These are phyloP conservation scores for Campaea margaritaria DNA, from an alignment of 2,888 invertebrate genomes.

Conservation along the genomic window DNA sequence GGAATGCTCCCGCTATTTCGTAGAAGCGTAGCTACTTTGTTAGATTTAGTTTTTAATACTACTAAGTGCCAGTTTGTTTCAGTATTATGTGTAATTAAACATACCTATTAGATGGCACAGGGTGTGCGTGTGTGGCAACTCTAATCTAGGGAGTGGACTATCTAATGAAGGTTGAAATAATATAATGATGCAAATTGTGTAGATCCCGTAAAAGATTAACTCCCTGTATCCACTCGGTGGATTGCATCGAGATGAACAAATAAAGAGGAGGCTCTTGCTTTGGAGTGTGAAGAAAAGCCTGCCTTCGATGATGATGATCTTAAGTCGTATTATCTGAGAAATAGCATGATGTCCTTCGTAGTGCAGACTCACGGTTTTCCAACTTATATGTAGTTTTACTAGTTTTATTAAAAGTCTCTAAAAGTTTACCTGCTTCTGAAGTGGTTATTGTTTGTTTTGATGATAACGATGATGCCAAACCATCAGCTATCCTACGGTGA, in stretches of 20 bases:
- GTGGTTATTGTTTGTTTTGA: no score
- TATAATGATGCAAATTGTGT: conserved; percentile 15
- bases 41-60: conserved; percentile 71
- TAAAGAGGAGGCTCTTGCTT: no score
- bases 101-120: conserved; percentile 25
- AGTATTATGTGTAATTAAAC: conserved; percentile 60
- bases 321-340: no score
- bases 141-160: conserved; percentile 37
- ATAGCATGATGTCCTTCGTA: no score
- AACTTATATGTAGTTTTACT: no score
- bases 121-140: conserved; percentile 23
- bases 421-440: no score
- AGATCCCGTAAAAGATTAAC: not conserved
- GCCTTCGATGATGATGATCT: no score
- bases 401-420: no score
- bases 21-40: conserved; percentile 49
- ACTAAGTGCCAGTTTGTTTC: conserved; percentile 56
- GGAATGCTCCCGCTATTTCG: conserved; percentile 58
- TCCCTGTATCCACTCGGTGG: not conserved
- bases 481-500: no score
- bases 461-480: no score
- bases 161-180: conserved; percentile 45
- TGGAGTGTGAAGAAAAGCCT: no score
- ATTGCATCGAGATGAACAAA: not conserved
- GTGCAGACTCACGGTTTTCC: no score